A percentile compares a stretch with the other conserved stretches of the same genome.
Conservation (phyloP, 2,888 invertebrate genomes). For the Drosophila picticornis region DNA sequence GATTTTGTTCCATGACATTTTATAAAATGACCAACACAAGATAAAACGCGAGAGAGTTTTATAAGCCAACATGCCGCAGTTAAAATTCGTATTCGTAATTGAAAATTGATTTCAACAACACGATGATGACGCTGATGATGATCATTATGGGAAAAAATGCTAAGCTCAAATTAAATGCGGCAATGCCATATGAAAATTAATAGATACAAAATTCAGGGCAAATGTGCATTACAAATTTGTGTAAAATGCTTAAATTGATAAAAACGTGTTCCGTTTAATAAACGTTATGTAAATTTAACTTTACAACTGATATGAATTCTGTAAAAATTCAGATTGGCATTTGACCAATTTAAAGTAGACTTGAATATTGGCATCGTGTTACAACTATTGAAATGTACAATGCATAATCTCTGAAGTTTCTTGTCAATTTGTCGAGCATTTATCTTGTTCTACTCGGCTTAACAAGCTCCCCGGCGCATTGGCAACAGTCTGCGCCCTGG, state of each 20-base stretch:
- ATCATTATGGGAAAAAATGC: conserved; percentile 5
- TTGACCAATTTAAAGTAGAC: background rate
- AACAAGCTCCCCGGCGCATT: conserved; percentile 36
- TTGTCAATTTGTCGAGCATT: conserved; percentile 1
- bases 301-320: conserved; percentile 4
- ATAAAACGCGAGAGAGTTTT: conserved; percentile 40
- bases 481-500: conserved; percentile 8
- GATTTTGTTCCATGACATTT: conserved; percentile 75
- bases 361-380: background rate
- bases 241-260: conserved; percentile 25
- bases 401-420: background rate
- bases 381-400: background rate
- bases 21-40: conserved; percentile 61
- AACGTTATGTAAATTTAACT: conserved; percentile 3
- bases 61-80: conserved; percentile 36
- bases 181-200: conserved; percentile 56
- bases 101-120: conserved; percentile 68
- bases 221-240: conserved; percentile 56
- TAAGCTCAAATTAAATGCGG: conserved; percentile 13
- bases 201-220: conserved; percentile 60
- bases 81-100: conserved; percentile 62
- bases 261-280: background rate
- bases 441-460: conserved; percentile 32
- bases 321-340: background rate
- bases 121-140: conserved; percentile 12